These are phyloP conservation scores for Pilophorus perplexus DNA, from an alignment of 2,888 invertebrate genomes.

Conservation along the genomic window DNA sequence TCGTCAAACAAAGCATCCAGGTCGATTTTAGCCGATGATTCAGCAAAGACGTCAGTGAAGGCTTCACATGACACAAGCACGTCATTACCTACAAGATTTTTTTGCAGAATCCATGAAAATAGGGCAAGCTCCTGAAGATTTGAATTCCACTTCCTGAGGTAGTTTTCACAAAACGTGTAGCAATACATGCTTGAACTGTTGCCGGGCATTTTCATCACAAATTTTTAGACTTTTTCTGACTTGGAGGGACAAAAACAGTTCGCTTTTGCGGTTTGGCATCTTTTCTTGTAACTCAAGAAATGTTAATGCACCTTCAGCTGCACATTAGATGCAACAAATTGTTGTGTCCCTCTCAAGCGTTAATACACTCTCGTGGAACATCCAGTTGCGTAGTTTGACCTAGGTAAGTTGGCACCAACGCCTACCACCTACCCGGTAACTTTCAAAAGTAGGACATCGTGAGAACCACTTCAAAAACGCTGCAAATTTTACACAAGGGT, in stretches of 20 bases:
- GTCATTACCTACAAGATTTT: background rate
- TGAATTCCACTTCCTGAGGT: slow-evolving; percentile 7
- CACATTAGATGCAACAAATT: too few species aligned
- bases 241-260: too few species aligned
- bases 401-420: too few species aligned
- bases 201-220: too few species aligned
- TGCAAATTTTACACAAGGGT: too few species aligned
- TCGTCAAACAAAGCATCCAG: slow-evolving; percentile 3
- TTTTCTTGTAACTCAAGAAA: background rate
- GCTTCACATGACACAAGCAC: slow-evolving; percentile 12
- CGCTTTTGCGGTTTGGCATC: too few species aligned
- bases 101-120: background rate
- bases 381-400: too few species aligned
- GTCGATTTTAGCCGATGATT: slow-evolving; percentile 1
- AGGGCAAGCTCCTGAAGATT: slow-evolving; percentile 12
- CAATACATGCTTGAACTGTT: too few species aligned
- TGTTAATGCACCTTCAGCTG: background rate
- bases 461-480: too few species aligned
- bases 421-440: too few species aligned
- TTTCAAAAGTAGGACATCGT: too few species aligned
- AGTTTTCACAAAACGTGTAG: slow-evolving; percentile 13
- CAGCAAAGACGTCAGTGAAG: slow-evolving; percentile 1
- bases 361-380: background rate
- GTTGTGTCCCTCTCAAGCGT: background rate
- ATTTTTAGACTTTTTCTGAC: too few species aligned